A percentile compares a stretch with the other conserved stretches of the same genome.
Evolutionary conservation across 2,797 vertebrate species (phyloP).

Genomic region (Psittacula echo): DNA sequence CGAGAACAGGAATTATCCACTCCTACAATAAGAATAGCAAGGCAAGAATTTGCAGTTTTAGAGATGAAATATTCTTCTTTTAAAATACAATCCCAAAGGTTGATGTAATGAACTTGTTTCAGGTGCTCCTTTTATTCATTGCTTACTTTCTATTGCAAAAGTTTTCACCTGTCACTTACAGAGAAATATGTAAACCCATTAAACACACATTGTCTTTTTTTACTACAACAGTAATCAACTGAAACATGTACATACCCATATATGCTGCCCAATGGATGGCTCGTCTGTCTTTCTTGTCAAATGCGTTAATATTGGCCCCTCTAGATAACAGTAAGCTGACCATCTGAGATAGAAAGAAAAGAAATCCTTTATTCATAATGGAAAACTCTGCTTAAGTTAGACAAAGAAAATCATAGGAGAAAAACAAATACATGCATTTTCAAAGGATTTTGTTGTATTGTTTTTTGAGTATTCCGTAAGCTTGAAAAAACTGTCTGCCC

Average conservation of each 20-base stretch:
- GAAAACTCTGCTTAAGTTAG: neutral
- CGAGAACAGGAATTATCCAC: neutral
- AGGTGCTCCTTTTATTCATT: neutral
- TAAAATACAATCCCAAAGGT: neutral
- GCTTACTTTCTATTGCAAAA: neutral
- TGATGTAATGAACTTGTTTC: neutral
- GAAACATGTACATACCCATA: constrained; percentile 88
- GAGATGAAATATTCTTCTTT: neutral
- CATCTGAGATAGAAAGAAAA: constrained; percentile 84
- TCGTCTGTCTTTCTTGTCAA: constrained; percentile 98
- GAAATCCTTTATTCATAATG: neutral
- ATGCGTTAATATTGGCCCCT: constrained; percentile 98
- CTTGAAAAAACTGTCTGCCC: neutral
- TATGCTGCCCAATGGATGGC: constrained; percentile 99
- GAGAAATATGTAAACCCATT: neutral
- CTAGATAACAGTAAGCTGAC: constrained; percentile 94
- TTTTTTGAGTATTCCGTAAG: neutral
- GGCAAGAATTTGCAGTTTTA: neutral
- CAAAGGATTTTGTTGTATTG: neutral
- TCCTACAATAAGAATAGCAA: neutral
- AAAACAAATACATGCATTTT: neutral
- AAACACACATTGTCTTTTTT: neutral
- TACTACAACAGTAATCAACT: neutral
- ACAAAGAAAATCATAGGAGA: neutral
- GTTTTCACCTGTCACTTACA: neutral